A percentile compares a stretch with the other conserved stretches of the same genome.
Evolutionary conservation across 2,888 invertebrate genomes (phyloP).

Genomic region (Aphidoletes aphidimyza): DNA sequence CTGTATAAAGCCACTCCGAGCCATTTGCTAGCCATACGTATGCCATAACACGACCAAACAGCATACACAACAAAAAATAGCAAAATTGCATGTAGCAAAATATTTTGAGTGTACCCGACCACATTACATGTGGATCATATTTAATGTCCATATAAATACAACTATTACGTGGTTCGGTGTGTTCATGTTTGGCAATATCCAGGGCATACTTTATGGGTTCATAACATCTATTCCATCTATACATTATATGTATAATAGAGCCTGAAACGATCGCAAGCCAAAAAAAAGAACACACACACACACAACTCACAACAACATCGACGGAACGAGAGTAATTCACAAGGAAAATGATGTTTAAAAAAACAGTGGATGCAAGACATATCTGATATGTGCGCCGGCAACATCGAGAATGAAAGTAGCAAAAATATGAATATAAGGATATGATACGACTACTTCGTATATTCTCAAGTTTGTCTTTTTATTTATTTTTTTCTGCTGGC

Average conservation of each 20-base stretch:
- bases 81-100: slow-evolving; percentile 7
- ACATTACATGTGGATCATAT: slow-evolving; percentile 50
- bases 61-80: neutral
- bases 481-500: neutral
- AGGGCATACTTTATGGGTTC: slow-evolving; percentile 16
- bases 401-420: neutral
- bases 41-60: neutral
- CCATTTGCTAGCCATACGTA: too few relatives aligned
- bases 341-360: slow-evolving; percentile 18
- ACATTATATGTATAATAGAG: slow-evolving; percentile 23
- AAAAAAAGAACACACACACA: neutral
- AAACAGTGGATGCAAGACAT: slow-evolving; percentile 16
- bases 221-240: slow-evolving; percentile 20
- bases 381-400: neutral
- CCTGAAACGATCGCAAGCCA: slow-evolving; percentile 7
- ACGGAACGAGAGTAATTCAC: neutral
- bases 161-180: slow-evolving; percentile 11
- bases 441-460: neutral
- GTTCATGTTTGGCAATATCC: slow-evolving; percentile 19
- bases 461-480: neutral
- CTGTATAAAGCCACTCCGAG: too few relatives aligned
- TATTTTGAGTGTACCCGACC: slow-evolving; percentile 26
- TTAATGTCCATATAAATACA: slow-evolving; percentile 42
- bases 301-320: neutral
- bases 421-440: neutral